Evolutionary conservation across 2,797 vertebrate species (phyloP), one percentile per base, ranked within the genome.

Genomic region (Prionace glauca): DNA sequence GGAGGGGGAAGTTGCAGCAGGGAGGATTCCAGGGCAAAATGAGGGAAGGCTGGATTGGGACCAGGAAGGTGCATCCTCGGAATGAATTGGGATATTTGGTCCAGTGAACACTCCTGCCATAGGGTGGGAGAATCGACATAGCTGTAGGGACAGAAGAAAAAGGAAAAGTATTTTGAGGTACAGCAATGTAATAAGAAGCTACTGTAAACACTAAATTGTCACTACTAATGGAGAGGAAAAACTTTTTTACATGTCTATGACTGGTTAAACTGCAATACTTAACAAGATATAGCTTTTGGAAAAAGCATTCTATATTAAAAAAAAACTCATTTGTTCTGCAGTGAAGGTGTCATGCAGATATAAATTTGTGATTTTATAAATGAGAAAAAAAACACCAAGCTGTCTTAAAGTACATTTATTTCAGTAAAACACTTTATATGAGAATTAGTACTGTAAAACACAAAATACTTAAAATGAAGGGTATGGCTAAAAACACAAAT

Each of bases 11-110:
- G 95, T 45, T 41, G 84, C 93, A 71, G 95, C 74, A 67, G 96
- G 94, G 84, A 95, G 95, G 90, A 94, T 95, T 56, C 96, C 96
- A 95, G 79, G 96, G 86, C 90, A 96, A 93, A 95, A 79, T 72
- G 94, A 95, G 95, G 95, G 95, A 94, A 95, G 74, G 69, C 92
- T 74, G 77, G 95, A 95, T 86, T 95, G 29, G 96, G 96, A 95
- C 84, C 84, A 96, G 95, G 93, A 95, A 95, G 93, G 93, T 95
- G 50, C 71, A 77, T 95, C 93, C 45, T 95, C 41, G 45, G 93
- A 60, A 56, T 60, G 50, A 77, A 77, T 72, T 74, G 93, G 93
- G 93, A 95, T 95, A 95, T 95, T 95, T 56, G 93, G 45, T 95
- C 93, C 93, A 60, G 93, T 95, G 32, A 95, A 95, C 45, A 95